Evolutionary conservation across 2,888 invertebrate genomes (phyloP).

Genomic region (Caenorhabditis virilis): DNA sequence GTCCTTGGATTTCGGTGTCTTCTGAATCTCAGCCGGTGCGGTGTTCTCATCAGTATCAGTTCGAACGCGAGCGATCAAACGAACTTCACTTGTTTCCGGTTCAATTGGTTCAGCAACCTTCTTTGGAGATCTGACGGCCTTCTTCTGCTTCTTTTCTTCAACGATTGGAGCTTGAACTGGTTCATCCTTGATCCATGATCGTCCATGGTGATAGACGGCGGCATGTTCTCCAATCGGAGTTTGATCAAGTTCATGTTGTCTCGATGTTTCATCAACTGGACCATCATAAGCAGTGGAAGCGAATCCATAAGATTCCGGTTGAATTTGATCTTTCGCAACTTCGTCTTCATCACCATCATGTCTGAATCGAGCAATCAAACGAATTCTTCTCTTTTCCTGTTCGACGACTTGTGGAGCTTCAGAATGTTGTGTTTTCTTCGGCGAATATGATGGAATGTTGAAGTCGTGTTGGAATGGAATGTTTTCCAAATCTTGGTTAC

Average conservation of each 20-base stretch:
- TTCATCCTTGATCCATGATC: slow-evolving; percentile 24
- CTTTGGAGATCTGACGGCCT: slow-evolving; percentile 14
- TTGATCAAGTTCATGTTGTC: slow-evolving; percentile 17
- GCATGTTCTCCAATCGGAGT: slow-evolving; percentile 22
- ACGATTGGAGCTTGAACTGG: slow-evolving; percentile 1
- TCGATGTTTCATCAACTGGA: slow-evolving; percentile 23
- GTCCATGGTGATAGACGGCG: slow-evolving; percentile 38
- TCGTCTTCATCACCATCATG: slow-evolving; percentile 35
- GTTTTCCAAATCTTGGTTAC: slow-evolving; percentile 25
- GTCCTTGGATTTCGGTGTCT: slow-evolving; percentile 3
- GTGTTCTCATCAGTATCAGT: slow-evolving; percentile 17
- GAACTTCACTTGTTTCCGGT: slow-evolving; percentile 14
- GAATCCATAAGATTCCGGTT: slow-evolving; percentile 20
- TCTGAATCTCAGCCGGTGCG: background rate
- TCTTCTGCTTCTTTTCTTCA: slow-evolving; percentile 11
- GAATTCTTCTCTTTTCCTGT: too few species aligned
- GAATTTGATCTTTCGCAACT: slow-evolving; percentile 11
- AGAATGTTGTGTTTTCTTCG: too few species aligned
- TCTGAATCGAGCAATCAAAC: slow-evolving; percentile 10
- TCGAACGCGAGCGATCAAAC: slow-evolving; percentile 13
- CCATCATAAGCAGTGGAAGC: slow-evolving; percentile 28
- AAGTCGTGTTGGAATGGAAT: slow-evolving; percentile 17
- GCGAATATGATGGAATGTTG: slow-evolving; percentile 22
- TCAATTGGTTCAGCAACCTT: slow-evolving; percentile 14
- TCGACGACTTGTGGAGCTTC: too few species aligned